Evolutionary conservation across 2,888 invertebrate genomes (phyloP).

Genomic region (Diaprepes abbreviatus): DNA sequence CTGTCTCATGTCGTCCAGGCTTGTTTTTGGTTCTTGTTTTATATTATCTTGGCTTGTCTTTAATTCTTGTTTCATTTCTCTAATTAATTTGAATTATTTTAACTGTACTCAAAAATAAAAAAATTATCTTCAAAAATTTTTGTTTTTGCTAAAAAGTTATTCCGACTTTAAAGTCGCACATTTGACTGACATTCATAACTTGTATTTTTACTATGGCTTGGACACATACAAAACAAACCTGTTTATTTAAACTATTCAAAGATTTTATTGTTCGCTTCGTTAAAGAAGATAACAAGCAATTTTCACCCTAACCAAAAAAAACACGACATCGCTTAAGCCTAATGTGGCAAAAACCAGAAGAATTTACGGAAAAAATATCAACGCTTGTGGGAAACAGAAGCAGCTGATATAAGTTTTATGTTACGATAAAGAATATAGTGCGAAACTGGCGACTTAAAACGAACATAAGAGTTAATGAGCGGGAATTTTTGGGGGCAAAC

Average conservation of each 20-base stretch:
- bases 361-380: slow-evolving; percentile 6
- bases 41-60: no score
- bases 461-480: slow-evolving; percentile 48
- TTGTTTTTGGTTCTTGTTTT: no score
- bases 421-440: slow-evolving; percentile 46
- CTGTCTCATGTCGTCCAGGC: no score
- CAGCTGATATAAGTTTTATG: slow-evolving; percentile 49
- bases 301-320: slow-evolving; percentile 30
- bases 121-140: no score
- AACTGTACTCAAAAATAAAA: no score
- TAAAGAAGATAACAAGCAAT: slow-evolving; percentile 44
- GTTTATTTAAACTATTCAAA: slow-evolving; percentile 6
- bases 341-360: slow-evolving; percentile 41
- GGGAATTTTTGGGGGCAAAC: slow-evolving; percentile 28
- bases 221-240: background rate
- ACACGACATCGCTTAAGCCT: slow-evolving; percentile 37
- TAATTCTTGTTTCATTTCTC: no score
- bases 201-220: no score
- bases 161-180: no score
- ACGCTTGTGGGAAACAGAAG: slow-evolving; percentile 39
- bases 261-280: slow-evolving; percentile 16
- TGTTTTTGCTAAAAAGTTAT: no score
- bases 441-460: slow-evolving; percentile 39
- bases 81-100: no score
- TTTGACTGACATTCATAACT: no score